These are phyloP conservation scores for Hyperoodon ampullatus DNA, from an alignment of 2,113 vertebrate genomes.

Conservation along the genomic window DNA sequence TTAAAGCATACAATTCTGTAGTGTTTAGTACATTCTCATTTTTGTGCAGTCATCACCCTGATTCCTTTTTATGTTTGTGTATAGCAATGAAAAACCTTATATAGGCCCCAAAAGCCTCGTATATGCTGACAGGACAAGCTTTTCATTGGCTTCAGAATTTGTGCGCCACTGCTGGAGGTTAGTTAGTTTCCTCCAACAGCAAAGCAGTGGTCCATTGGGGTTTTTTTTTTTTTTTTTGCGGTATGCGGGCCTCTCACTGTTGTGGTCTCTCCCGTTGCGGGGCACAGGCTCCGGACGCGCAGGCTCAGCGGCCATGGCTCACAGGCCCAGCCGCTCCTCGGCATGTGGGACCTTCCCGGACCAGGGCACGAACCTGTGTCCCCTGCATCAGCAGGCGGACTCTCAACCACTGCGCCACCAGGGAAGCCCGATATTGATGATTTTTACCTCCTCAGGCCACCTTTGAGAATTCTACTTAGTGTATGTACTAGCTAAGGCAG, in stretches of 20 bases:
- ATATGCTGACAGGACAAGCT: slow-evolving; percentile 15
- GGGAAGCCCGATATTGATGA: background rate
- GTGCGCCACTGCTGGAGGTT: background rate
- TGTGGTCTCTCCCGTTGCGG: too few relatives aligned
- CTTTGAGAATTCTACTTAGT: background rate
- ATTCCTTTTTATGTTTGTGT: slow-evolving; percentile 60
- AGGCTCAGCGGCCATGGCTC: too few relatives aligned
- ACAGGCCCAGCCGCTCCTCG: too few relatives aligned
- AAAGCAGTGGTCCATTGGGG: background rate
- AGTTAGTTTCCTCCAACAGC: background rate
- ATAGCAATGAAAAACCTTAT: slow-evolving; percentile 37
- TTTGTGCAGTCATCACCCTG: background rate
- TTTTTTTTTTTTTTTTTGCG: background rate
- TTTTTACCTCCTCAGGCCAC: background rate
- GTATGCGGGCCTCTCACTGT: too few relatives aligned
- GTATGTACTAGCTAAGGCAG: background rate
- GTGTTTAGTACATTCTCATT: background rate
- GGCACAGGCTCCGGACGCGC: too few relatives aligned
- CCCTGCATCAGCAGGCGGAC: too few relatives aligned
- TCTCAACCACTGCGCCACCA: too few relatives aligned
- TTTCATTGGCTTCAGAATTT: slow-evolving; percentile 43
- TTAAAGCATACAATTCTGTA: background rate
- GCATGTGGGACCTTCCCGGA: too few relatives aligned
- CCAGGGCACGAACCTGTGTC: too few relatives aligned
- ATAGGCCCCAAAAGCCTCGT: background rate